Conservation (phyloP, 2,888 invertebrate genomes). For the Sarcophaga caerulescens region DNA sequence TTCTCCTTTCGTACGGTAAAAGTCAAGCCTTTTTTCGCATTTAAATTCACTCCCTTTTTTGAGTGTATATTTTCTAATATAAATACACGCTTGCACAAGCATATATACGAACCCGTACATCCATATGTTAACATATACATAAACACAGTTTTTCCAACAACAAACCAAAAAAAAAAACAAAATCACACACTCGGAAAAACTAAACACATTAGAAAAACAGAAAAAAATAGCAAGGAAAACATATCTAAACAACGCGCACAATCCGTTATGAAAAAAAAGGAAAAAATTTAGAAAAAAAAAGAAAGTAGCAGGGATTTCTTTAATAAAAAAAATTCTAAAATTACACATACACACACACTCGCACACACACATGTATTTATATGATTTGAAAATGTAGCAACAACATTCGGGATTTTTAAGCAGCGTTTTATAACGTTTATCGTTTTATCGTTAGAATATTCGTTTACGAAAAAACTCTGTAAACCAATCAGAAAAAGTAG, state of each 20-base stretch:
- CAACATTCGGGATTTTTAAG: not conserved
- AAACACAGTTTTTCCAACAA: constrained; percentile 27
- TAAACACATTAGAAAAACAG: constrained; percentile 58
- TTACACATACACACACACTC: constrained; percentile 50
- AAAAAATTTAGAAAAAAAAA: constrained; percentile 26
- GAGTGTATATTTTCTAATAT: not conserved
- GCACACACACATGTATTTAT: constrained; percentile 33
- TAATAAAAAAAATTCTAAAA: constrained; percentile 59
- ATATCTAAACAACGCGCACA: constrained; percentile 68
- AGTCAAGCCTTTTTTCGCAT: not conserved
- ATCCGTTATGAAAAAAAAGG: constrained; percentile 48
- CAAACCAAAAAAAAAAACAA: constrained; percentile 14
- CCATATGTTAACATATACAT: not conserved
- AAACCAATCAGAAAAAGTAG: constrained; percentile 65
- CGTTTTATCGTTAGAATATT: no score
- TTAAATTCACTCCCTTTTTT: constrained; percentile 5
- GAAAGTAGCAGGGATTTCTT: constrained; percentile 38
- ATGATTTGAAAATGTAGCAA: constrained; percentile 21
- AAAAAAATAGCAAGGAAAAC: constrained; percentile 45
- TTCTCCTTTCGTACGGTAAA: not conserved
- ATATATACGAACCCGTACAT: not conserved
- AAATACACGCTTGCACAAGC: not conserved
- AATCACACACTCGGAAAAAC: constrained; percentile 48
- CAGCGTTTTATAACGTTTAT: no score
- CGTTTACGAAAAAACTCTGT: constrained; percentile 36